Evolutionary conservation across 2,797 vertebrate genomes (phyloP), one percentile per base, ranked within the genome.

Genomic region (Labeo calbasu): DNA sequence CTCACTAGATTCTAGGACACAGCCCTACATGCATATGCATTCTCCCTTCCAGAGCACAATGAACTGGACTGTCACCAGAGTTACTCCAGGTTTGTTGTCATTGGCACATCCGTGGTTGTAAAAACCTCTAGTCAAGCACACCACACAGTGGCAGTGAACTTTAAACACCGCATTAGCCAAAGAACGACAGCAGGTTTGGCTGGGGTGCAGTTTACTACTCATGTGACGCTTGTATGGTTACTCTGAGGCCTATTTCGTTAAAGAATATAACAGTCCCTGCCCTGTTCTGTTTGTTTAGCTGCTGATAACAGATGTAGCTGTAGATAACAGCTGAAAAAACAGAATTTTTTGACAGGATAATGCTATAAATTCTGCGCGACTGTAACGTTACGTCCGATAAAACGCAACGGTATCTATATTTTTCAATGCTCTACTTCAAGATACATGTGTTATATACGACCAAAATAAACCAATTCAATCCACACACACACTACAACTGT

Each of bases 81-180:
- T 46, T 17, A 69, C 21, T 40, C 13, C 70, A 17, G 48, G 43
- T 75, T 46, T 55, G 72, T 77, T 77, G 28, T 48, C 61, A 83
- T 2, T 83, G 61, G 36, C 19, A 1, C 80, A 65, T 43, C 25
- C 43, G 12, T 66, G 32, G 50, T 69, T 55, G 73, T 48, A 32
- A 28, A 77, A 76, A 66, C n/a, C 32, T 66, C 15, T 15, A 43
- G 59, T 53, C 48, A 68, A 76, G 21, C 48, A 76, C 81, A 68
- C 72, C 73, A 46, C 73, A 69, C 73, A 77, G 63, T 77, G 61
- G 53, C 53, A 32, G 55, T 78, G 82, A 61, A 84, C 65, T 84
- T 84, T 61, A 84, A 43, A 78, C 75, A 36, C 25, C 4, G 19
- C 73, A 77, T 28, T 55, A 61, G 43, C 23, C 36, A 55, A 15